Evolutionary conservation across 2,888 invertebrate species (phyloP), one percentile per base, ranked within the genome.

Genomic region (Hydrotaea cyrtoneurina): DNA sequence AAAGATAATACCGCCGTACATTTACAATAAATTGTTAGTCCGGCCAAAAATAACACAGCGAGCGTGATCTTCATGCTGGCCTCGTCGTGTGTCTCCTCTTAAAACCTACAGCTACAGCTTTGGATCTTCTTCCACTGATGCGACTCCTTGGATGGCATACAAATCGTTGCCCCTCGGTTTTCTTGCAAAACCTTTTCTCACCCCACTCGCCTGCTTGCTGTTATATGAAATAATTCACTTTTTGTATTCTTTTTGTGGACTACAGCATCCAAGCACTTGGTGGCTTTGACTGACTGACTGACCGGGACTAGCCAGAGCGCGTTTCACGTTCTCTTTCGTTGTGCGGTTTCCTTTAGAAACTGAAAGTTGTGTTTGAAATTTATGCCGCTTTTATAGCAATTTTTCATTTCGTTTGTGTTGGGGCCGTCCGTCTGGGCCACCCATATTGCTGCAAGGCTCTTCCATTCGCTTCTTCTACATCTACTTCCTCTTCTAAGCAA

Each of bases 1-100:
- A 90, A 89, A 89, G 91, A 91, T 91, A 91, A 88, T 82, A 89
- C 90, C 83, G 88, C 87, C 88, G 86, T 87, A 85, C 88, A 88
- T 86, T 89, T 88, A 87, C 90, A 90, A 91, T 90, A 91, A 90
- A 91, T 90, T 88, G 91, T 90, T 86, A 90, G 86, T 86, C 88
- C 89, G 86, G 88, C 87, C 85, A 89, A 84, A 86, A 86, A 80
- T 86, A 91, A 88, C 89, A 91, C 88, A 83, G 88, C 88, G 87
- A 90, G 87, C 89, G 90, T 91, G 88, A 91, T 89, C 86, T 87
- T 89, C 90, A 90, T 90, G 89, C 88, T 89, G 89, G 86, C 87
- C 81, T 87, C 81, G 78, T 81, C 78, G 66, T 50, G 77, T 81
- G 43, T 43, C 4, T 43, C 43, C 43, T 43, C 13, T 13, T 15